A percentile compares a stretch with the other conserved stretches of the same genome.
These are phyloP conservation scores for Heliconius charithonia DNA, from an alignment of 2,888 invertebrate genomes.

Conservation along the genomic window DNA sequence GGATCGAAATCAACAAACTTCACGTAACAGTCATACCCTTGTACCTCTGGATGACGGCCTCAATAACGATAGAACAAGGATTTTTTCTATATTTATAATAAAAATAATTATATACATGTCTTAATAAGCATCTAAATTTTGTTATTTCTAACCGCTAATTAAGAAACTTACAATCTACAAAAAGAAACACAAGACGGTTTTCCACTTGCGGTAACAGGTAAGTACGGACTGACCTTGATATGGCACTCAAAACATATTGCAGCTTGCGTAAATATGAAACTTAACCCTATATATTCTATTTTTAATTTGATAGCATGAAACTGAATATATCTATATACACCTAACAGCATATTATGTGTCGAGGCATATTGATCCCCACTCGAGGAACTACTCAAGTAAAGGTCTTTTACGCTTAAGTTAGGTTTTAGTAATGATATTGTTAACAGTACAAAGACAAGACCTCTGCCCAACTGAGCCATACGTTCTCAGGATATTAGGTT, in stretches of 20 bases:
- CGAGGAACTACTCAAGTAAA: neutral
- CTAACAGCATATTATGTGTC: neutral
- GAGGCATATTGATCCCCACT: neutral
- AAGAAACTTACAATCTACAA: neutral
- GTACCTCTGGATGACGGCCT: too few relatives aligned
- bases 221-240: constrained; percentile 2
- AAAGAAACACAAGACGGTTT: constrained; percentile 15
- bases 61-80: too few relatives aligned
- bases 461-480: too few relatives aligned
- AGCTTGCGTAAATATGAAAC: constrained; percentile 33
- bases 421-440: neutral
- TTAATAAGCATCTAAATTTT: neutral
- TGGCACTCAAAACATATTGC: constrained; percentile 30
- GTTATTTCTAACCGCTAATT: neutral
- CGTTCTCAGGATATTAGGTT: too few relatives aligned
- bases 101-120: neutral
- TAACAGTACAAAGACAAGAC: too few relatives aligned
- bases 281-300: constrained; percentile 22
- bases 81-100: neutral
- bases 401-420: neutral
- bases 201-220: neutral
- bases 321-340: neutral
- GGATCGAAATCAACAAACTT: too few relatives aligned
- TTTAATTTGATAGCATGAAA: neutral
- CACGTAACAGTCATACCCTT: too few relatives aligned